These are phyloP conservation scores for Stenolophus ochropezus DNA, from an alignment of 2,888 invertebrate species.

Conservation along the genomic window DNA sequence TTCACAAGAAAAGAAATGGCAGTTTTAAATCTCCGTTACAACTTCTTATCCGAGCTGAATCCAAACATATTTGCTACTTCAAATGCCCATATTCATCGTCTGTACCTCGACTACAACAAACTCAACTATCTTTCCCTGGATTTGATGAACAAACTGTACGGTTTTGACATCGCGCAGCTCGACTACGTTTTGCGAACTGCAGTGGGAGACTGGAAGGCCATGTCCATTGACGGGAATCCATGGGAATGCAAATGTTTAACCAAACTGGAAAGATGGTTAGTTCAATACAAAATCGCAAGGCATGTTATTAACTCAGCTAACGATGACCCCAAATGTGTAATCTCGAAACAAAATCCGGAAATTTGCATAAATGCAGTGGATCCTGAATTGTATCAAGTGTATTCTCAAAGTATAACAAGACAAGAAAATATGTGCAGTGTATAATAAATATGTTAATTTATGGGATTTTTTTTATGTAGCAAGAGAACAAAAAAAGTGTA, in stretches of 20 bases:
- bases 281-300: not conserved
- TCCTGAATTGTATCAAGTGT: conserved; percentile 18
- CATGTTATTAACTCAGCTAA: not conserved
- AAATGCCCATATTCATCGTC: conserved; percentile 1
- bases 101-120: conserved; percentile 13
- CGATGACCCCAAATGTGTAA: not conserved
- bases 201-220: conserved; percentile 1
- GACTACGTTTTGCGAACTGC: conserved; percentile 2
- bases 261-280: not conserved
- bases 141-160: conserved; percentile 19
- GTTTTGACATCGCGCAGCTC: not conserved
- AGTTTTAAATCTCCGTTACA: not conserved
- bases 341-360: not conserved
- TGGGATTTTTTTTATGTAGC: too few species aligned
- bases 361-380: not conserved
- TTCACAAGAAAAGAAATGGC: conserved; percentile 14
- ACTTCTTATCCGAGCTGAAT: not conserved
- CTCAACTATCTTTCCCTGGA: not conserved
- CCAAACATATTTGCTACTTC: not conserved
- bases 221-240: conserved; percentile 18
- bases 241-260: conserved; percentile 17
- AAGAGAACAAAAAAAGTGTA: too few species aligned
- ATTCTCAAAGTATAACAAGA: not conserved
- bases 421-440: not conserved
- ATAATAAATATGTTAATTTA: not conserved